Percentiles rank a stretch among this genome's conserved stretches.
Evolutionary conservation across 2,888 invertebrate genomes (phyloP).

Genomic region (Ceraclea dissimilis): DNA sequence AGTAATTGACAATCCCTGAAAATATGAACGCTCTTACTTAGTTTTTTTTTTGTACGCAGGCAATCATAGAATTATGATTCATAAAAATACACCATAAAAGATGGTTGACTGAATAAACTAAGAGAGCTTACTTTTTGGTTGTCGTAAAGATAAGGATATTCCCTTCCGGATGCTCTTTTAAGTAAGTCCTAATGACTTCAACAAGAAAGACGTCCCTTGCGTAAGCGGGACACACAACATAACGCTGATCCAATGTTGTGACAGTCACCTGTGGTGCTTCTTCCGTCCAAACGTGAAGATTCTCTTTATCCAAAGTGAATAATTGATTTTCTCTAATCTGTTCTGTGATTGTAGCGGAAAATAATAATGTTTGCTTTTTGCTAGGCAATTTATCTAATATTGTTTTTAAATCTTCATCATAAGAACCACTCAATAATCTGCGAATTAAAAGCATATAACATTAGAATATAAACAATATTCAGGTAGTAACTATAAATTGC

Average conservation of each 20-base stretch:
- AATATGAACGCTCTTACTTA: neutral
- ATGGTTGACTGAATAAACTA: too few relatives aligned
- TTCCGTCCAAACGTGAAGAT: conserved; percentile 55
- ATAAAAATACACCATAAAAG: too few relatives aligned
- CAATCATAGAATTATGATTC: too few relatives aligned
- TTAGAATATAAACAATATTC: conserved; percentile 1
- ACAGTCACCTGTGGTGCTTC: conserved; percentile 73
- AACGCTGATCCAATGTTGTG: conserved; percentile 81
- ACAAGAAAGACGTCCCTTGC: conserved; percentile 90
- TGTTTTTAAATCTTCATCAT: conserved; percentile 73
- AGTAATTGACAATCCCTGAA: conserved; percentile 81
- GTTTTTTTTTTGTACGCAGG: conserved; percentile 1
- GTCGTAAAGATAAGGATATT: conserved; percentile 93
- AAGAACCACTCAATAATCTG: conserved; percentile 63
- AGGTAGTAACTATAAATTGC: too few relatives aligned
- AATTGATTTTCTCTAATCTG: conserved; percentile 62
- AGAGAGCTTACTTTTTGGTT: conserved; percentile 89
- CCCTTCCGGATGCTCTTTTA: conserved; percentile 62
- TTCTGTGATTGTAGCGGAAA: conserved; percentile 94
- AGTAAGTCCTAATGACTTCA: conserved; percentile 69
- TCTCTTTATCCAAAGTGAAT: conserved; percentile 52
- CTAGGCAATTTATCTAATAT: conserved; percentile 72
- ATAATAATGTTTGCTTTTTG: conserved; percentile 78
- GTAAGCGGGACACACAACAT: conserved; percentile 84
- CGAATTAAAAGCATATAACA: conserved; percentile 11